phyloP scores from a whole-genome alignment of 2,797 vertebrate species.

The Microctenopoma steveboyesi region DNA sequence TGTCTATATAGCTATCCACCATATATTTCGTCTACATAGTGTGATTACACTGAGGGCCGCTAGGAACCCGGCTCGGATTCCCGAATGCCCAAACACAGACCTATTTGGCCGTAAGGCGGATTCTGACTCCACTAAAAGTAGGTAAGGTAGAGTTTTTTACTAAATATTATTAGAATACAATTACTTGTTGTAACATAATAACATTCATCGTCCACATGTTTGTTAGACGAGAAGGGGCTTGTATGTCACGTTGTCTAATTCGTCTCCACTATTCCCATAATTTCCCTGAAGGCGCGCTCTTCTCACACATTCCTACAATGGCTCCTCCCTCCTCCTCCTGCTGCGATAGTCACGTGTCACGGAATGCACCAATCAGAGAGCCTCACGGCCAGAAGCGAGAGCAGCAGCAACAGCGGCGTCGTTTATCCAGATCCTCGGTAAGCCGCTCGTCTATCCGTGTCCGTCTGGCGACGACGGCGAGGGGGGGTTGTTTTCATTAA shows the following conservation, averaged over 20 bases:
- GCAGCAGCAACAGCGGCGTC: slow-evolving; percentile 32
- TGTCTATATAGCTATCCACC: no score
- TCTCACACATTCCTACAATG: slow-evolving; percentile 70
- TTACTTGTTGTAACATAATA: no score
- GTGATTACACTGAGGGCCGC: no score
- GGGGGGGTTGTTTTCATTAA: slow-evolving; percentile 71
- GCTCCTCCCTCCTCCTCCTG: slow-evolving; percentile 69
- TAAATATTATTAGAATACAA: background rate
- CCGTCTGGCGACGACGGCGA: slow-evolving; percentile 48
- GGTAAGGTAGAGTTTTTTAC: background rate
- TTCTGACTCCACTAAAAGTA: background rate
- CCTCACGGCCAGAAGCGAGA: slow-evolving; percentile 20
- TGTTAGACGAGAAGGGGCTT: background rate
- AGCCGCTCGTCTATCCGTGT: slow-evolving; percentile 52
- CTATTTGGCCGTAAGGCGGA: background rate
- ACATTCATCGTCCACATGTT: background rate
- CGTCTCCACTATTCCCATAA: slow-evolving; percentile 54
- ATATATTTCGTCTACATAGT: background rate
- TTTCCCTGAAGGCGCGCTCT: slow-evolving; percentile 68
- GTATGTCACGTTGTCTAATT: slow-evolving; percentile 2
- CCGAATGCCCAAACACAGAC: background rate
- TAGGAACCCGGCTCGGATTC: background rate
- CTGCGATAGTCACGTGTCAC: slow-evolving; percentile 71
- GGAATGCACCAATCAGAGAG: slow-evolving; percentile 68
- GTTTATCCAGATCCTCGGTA: slow-evolving; percentile 27